These are phyloP conservation scores for Coelinius sp. DNA, from an alignment of 2,888 invertebrate genomes.

Conservation along the genomic window DNA sequence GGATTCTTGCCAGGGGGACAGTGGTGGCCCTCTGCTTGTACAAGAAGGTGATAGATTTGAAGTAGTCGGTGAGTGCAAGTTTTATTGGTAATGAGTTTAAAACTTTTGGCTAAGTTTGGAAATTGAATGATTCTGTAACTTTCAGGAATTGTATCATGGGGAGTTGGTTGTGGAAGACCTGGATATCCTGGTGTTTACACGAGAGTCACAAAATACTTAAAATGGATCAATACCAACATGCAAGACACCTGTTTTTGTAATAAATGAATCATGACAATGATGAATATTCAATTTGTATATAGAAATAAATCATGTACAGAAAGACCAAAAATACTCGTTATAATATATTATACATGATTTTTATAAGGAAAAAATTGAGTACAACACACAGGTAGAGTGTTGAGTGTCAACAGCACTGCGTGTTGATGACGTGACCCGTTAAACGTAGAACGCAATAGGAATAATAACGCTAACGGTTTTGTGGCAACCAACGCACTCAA, in stretches of 20 bases:
- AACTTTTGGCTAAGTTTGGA: not conserved
- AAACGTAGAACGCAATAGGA: slow-evolving; percentile 53
- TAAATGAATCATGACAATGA: slow-evolving; percentile 57
- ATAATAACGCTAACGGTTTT: slow-evolving; percentile 61
- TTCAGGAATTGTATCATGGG: slow-evolving; percentile 88
- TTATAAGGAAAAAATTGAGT: not conserved
- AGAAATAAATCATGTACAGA: slow-evolving; percentile 12
- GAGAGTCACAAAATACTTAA: slow-evolving; percentile 78
- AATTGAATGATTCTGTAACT: slow-evolving; percentile 43
- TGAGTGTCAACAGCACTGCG: slow-evolving; percentile 28
- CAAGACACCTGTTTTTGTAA: slow-evolving; percentile 82
- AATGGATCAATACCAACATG: slow-evolving; percentile 84
- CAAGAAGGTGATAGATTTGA: slow-evolving; percentile 84
- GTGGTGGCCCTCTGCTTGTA: slow-evolving; percentile 86
- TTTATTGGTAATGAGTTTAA: not conserved
- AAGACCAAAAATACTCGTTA: not conserved
- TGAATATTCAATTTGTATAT: slow-evolving; percentile 8
- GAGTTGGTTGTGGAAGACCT: slow-evolving; percentile 83
- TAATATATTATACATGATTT: not conserved
- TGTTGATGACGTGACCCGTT: slow-evolving; percentile 45
- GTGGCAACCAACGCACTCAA: slow-evolving; percentile 32
- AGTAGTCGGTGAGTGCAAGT: slow-evolving; percentile 78
- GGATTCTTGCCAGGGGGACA: slow-evolving; percentile 92
- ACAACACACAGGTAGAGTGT: not conserved
- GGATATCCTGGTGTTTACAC: slow-evolving; percentile 85